phyloP scores from a whole-genome alignment of 2,113 vertebrate genomes.

The Oostethus manadensis region DNA sequence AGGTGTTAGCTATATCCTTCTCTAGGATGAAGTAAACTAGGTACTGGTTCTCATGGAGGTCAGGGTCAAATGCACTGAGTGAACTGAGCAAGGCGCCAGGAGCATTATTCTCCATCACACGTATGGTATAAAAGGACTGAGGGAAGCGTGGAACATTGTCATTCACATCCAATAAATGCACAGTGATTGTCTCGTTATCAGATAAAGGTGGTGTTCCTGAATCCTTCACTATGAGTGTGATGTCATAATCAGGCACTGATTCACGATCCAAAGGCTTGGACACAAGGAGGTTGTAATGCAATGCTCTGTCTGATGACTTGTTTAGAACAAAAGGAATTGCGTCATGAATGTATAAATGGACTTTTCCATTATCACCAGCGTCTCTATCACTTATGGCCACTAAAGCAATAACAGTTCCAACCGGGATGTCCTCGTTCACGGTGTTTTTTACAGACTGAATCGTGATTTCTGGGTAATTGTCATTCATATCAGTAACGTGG shows the following conservation, averaged over 20 bases:
- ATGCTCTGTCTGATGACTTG: constrained; percentile 44
- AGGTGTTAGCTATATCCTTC: constrained; percentile 41
- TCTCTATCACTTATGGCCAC: constrained; percentile 64
- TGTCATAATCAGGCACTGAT: constrained; percentile 40
- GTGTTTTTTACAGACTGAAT: constrained; percentile 64
- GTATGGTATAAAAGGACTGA: constrained; percentile 37
- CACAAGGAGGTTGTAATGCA: constrained; percentile 61
- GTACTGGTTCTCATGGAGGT: constrained; percentile 49
- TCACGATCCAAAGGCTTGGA: constrained; percentile 47
- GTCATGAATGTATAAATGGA: constrained; percentile 30
- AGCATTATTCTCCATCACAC: constrained; percentile 37
- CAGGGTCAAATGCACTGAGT: constrained; percentile 44
- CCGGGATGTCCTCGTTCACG: constrained; percentile 53
- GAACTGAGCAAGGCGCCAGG: constrained; percentile 28
- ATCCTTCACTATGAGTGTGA: constrained; percentile 37
- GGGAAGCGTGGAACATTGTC: constrained; percentile 36
- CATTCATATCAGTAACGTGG: constrained; percentile 68
- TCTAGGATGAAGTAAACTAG: constrained; percentile 51
- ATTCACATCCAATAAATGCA: constrained; percentile 43
- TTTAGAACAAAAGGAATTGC: constrained; percentile 50
- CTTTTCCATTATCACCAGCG: constrained; percentile 53
- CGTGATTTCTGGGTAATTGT: constrained; percentile 67
- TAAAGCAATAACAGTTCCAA: constrained; percentile 54
- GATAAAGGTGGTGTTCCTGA: constrained; percentile 36
- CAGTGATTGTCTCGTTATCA: constrained; percentile 38